phyloP scores from a whole-genome alignment of 2,888 invertebrate species.

The Adela reaumurella region DNA sequence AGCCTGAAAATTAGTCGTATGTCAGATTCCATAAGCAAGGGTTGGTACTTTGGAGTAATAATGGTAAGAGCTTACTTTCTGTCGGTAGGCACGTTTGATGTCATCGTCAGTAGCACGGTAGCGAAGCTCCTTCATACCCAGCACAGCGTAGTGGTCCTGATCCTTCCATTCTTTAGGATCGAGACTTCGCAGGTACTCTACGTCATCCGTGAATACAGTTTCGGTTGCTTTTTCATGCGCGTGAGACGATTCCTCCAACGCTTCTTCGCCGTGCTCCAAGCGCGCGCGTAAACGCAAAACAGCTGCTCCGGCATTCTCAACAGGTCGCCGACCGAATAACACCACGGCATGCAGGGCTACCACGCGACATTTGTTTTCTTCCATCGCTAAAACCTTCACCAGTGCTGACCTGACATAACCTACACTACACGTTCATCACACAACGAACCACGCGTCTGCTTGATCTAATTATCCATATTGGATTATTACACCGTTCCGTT shows the following conservation, averaged over 20 bases:
- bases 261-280: constrained; percentile 47
- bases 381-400: neutral
- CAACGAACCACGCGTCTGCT: neutral
- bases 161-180: constrained; percentile 98
- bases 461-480: neutral
- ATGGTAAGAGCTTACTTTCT: constrained; percentile 28
- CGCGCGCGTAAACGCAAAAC: constrained; percentile 48
- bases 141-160: constrained; percentile 95
- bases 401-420: neutral
- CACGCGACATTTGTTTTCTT: constrained; percentile 22
- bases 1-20: no score
- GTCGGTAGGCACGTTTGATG: constrained; percentile 89
- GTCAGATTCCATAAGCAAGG: no score
- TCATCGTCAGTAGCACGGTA: constrained; percentile 87
- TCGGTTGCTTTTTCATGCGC: constrained; percentile 42
- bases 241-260: constrained; percentile 34
- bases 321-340: constrained; percentile 31
- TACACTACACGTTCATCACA: neutral
- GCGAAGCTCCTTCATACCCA: constrained; percentile 82
- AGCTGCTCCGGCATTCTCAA: constrained; percentile 51
- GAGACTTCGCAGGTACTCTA: constrained; percentile 78
- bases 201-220: constrained; percentile 63
- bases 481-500: neutral
- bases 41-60: no score
- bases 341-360: constrained; percentile 29